phyloP scores from a whole-genome alignment of 92 coral and sea anemone genomes.

The Actinernus sp. region DNA sequence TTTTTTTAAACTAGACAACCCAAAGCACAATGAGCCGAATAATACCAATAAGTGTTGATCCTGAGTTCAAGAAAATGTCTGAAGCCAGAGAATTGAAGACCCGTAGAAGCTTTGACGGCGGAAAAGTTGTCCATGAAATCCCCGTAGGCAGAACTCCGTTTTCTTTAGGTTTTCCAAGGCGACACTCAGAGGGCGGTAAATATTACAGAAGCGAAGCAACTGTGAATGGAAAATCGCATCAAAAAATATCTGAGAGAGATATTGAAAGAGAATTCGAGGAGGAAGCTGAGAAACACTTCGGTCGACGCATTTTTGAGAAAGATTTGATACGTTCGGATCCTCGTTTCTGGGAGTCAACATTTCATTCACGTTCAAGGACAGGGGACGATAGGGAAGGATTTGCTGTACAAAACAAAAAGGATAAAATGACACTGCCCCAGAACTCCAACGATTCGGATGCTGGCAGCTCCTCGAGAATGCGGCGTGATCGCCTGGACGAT shows the following conservation, averaged over 20 bases:
- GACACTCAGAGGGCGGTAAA: too few species aligned
- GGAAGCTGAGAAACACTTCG: background rate
- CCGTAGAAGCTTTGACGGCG: background rate
- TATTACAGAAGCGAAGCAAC: too few species aligned
- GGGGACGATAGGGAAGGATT: too few species aligned
- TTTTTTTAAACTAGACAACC: too few species aligned
- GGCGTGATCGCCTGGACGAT: too few species aligned
- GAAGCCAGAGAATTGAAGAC: background rate
- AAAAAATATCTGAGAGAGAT: too few species aligned
- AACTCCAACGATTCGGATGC: too few species aligned
- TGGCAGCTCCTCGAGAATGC: too few species aligned
- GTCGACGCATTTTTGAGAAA: background rate
- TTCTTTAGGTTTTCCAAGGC: background rate
- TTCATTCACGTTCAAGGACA: background rate
- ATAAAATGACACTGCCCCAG: too few species aligned
- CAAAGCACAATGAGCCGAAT: constrained; percentile 39
- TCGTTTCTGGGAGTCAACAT: background rate
- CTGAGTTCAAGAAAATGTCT: constrained; percentile 22
- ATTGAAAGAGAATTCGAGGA: background rate
- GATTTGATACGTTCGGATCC: background rate
- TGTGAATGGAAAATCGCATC: too few species aligned
- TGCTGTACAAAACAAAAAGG: too few species aligned
- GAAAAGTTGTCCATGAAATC: background rate
- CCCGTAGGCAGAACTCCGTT: background rate
- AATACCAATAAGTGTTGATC: constrained; percentile 55